These are phyloP conservation scores for Drosophila algonquin DNA, from an alignment of 2,888 invertebrate species.

Conservation along the genomic window DNA sequence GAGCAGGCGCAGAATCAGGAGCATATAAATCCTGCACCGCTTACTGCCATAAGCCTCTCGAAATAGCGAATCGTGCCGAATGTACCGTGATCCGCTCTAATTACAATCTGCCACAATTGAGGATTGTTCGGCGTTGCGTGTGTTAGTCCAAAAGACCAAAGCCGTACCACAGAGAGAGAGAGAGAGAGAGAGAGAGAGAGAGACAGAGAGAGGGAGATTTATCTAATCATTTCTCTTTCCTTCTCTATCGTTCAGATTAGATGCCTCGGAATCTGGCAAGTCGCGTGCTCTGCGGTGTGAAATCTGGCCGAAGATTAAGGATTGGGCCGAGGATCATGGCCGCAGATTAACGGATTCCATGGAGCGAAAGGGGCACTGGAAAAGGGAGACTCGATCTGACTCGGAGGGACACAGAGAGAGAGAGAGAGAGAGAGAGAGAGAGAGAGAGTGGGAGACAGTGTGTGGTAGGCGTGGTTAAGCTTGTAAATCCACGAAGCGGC, in stretches of 20 bases:
- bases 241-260: neutral
- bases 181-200: neutral
- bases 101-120: slow-evolving; percentile 50
- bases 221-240: slow-evolving; percentile 15
- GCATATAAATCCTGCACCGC: neutral
- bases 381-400: neutral
- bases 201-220: slow-evolving; percentile 7
- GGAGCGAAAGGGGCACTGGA: neutral
- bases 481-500: slow-evolving; percentile 28
- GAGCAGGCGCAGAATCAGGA: neutral
- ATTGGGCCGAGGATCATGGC: slow-evolving; percentile 57
- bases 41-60: slow-evolving; percentile 8
- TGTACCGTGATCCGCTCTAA: slow-evolving; percentile 41
- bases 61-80: slow-evolving; percentile 6
- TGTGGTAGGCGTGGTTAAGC: slow-evolving; percentile 42
- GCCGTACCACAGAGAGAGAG: too few relatives aligned
- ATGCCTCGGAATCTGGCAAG: slow-evolving; percentile 43
- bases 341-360: slow-evolving; percentile 52
- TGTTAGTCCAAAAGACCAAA: neutral
- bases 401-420: too few relatives aligned
- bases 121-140: slow-evolving; percentile 29
- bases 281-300: slow-evolving; percentile 69
- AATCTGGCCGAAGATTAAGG: slow-evolving; percentile 65
- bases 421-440: neutral
- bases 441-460: neutral